Conservation (phyloP, 2,113 vertebrate genomes). For the Bubo scandiacus region DNA sequence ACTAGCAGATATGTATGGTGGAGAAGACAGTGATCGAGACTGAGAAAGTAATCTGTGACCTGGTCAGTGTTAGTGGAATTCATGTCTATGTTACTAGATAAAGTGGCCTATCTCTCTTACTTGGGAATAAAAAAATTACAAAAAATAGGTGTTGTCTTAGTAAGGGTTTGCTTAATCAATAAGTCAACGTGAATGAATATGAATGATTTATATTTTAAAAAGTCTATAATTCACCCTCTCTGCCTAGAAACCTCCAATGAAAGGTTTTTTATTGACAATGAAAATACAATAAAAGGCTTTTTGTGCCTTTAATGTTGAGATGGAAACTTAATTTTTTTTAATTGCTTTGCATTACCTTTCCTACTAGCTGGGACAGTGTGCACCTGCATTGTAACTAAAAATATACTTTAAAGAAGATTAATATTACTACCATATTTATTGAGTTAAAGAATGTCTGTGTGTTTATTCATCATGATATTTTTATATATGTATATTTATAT, state of each 20-base stretch:
- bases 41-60: slow-evolving; percentile 59
- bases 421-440: slow-evolving; percentile 78
- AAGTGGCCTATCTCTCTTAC: slow-evolving; percentile 65
- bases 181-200: slow-evolving; percentile 68
- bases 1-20: slow-evolving; percentile 81
- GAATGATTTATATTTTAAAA: slow-evolving; percentile 18
- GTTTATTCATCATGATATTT: slow-evolving; percentile 78
- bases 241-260: slow-evolving; percentile 59
- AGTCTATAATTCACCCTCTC: slow-evolving; percentile 32
- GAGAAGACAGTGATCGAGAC: slow-evolving; percentile 77
- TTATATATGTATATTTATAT: slow-evolving; percentile 85
- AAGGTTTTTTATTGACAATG: slow-evolving; percentile 55
- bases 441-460: slow-evolving; percentile 75
- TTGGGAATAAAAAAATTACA: slow-evolving; percentile 27
- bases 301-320: slow-evolving; percentile 72
- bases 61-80: slow-evolving; percentile 35
- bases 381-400: slow-evolving; percentile 59
- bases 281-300: slow-evolving; percentile 75
- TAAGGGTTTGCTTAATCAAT: slow-evolving; percentile 73
- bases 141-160: slow-evolving; percentile 75
- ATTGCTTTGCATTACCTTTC: slow-evolving; percentile 65
- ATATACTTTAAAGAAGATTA: slow-evolving; percentile 56
- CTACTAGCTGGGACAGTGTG: slow-evolving; percentile 54
- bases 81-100: slow-evolving; percentile 54
- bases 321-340: slow-evolving; percentile 56